Evolutionary conservation across 2,888 invertebrate species (phyloP), one percentile per base, ranked within the genome.

Genomic region (Salpingus planirostris): DNA sequence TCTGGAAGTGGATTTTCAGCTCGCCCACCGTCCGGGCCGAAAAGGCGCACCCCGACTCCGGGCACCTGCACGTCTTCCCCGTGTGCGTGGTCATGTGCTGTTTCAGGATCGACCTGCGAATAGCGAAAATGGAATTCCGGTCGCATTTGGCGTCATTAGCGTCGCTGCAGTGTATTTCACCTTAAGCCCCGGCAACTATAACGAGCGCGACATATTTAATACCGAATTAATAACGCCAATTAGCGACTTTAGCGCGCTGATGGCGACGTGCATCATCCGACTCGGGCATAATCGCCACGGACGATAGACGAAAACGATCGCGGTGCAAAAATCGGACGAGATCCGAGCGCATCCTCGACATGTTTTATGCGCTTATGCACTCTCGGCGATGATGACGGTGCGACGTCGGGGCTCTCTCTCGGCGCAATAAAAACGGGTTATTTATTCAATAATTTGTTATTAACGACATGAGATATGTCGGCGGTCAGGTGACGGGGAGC

Each of bases 51-150:
- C 68, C 70, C 15, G 68, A 60, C 39, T 67, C 53, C 7, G 69
- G 62, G 48, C 80, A 80, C 43, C 63, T 64, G 57, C 65, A 72
- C 31, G 64, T 60, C 50, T 72, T 73, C 5, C 70, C 72, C 1
- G 62, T 63, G 52, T 79, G 78, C 13, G 66, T 67, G 28, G 67
- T 57, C 64, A 70, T 70, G 56, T 80, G 80, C 44, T 75, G 70
- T 35, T 71, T 67, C 4, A 79, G 63, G 28, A 70, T 67, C 40
- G 69, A 68, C 44, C 78, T 80, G 60, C n/a, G 54, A 38, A 23
- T n/a, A n/a, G n/a, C n/a, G n/a, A n/a, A n/a, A n/a, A n/a, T n/a
- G 18, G 18, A 18, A 18, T 18, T 18, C 5, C 18, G 8, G 8
- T 18, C 18, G 18, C 18, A 18, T 18, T n/a, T n/a, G n/a, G n/a